Percentiles rank a stretch among this genome's conserved stretches.
Evolutionary conservation across 2,888 invertebrate genomes (phyloP).

Genomic region (Stenurella melanura): DNA sequence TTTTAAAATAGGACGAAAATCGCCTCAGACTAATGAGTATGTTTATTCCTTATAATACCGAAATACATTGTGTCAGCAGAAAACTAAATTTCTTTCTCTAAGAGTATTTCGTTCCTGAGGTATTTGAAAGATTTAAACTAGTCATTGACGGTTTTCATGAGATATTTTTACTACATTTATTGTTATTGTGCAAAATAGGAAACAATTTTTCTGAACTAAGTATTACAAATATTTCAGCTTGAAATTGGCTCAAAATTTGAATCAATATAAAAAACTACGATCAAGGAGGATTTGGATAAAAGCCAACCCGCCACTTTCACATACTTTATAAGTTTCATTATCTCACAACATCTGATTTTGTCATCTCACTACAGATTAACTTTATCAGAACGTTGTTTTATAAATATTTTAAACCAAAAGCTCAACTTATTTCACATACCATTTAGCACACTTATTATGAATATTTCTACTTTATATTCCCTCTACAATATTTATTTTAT

Average conservation of each 20-base stretch:
- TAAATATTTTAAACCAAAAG: neutral
- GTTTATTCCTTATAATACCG: no score
- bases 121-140: no score
- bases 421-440: neutral
- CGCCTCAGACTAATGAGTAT: no score
- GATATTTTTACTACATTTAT: no score
- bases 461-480: neutral
- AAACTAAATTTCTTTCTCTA: no score
- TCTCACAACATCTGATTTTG: neutral
- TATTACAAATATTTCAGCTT: no score
- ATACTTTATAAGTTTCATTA: neutral
- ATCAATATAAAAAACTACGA: neutral
- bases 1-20: no score
- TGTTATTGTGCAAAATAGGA: no score
- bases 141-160: no score
- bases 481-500: neutral
- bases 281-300: constrained; percentile 3
- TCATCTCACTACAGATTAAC: constrained; percentile 11
- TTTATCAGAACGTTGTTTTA: neutral
- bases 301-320: neutral
- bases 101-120: no score
- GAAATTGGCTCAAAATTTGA: neutral
- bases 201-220: no score
- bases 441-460: neutral
- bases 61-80: no score